phyloP scores from a whole-genome alignment of 2,888 invertebrate species.

The Dusona sp. region DNA sequence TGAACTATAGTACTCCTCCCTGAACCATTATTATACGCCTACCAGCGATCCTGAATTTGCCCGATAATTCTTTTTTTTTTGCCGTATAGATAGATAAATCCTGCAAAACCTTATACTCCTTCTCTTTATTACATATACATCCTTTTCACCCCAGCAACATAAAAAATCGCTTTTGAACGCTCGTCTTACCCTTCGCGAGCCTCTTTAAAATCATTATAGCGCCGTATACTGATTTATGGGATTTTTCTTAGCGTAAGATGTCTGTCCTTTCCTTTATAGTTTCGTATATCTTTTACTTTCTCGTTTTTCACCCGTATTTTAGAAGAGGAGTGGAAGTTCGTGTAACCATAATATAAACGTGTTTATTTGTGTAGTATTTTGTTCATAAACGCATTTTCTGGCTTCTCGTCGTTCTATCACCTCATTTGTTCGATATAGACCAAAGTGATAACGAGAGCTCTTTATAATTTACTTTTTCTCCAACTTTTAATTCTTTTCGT shows the following conservation, averaged over 20 bases:
- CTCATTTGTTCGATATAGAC: background rate
- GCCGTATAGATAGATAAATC: constrained; percentile 2
- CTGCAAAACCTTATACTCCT: background rate
- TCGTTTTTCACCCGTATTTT: constrained; percentile 7
- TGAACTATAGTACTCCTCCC: constrained; percentile 38
- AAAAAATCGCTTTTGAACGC: constrained; percentile 9
- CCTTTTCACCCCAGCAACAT: constrained; percentile 2
- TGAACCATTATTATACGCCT: constrained; percentile 60
- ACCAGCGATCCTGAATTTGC: constrained; percentile 36
- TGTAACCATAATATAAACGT: background rate
- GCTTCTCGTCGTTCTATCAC: background rate
- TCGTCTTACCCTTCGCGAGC: background rate
- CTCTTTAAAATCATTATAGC: constrained; percentile 1
- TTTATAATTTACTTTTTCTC: constrained; percentile 32
- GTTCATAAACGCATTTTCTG: constrained; percentile 8
- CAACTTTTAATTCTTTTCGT: constrained; percentile 55
- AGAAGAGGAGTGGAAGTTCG: background rate
- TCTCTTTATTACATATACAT: constrained; percentile 2
- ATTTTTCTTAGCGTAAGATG: background rate
- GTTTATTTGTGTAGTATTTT: constrained; percentile 33
- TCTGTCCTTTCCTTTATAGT: constrained; percentile 9
- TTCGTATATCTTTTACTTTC: background rate
- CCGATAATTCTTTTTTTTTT: constrained; percentile 63
- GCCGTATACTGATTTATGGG: constrained; percentile 19
- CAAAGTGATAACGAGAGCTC: background rate